A percentile compares a stretch with the other conserved stretches of the same genome.
Evolutionary conservation across 2,888 invertebrate species (phyloP).

Genomic region (Disparrhopalites patrizii): DNA sequence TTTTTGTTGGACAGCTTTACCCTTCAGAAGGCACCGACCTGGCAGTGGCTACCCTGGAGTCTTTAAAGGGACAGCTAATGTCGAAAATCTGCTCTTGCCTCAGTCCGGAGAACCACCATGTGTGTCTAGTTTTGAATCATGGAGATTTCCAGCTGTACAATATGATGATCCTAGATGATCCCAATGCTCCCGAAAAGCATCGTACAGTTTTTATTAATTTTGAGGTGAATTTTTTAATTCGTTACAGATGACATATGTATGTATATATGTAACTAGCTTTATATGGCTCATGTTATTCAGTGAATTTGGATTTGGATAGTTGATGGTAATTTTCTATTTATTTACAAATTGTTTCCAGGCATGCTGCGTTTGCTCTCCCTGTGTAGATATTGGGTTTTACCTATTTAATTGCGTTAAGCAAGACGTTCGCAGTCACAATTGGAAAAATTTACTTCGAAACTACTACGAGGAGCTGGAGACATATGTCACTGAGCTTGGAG

Average conservation of each 20-base stretch:
- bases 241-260: no score
- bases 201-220: constrained; percentile 7
- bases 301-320: no score
- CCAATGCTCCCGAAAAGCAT: neutral
- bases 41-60: neutral
- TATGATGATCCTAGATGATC: constrained; percentile 13
- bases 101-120: neutral
- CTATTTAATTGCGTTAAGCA: constrained; percentile 29
- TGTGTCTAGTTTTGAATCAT: constrained; percentile 28
- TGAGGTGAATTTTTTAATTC: no score
- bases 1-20: neutral
- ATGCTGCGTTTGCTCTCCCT: neutral
- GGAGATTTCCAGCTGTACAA: constrained; percentile 33
- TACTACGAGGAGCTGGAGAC: constrained; percentile 22
- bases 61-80: neutral
- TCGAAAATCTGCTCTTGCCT: neutral
- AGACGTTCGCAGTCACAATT: constrained; percentile 13
- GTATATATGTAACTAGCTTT: no score
- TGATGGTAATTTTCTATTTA: neutral
- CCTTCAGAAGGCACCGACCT: neutral
- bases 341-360: neutral
- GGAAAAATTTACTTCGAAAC: constrained; percentile 25
- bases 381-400: constrained; percentile 30
- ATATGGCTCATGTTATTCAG: no score
- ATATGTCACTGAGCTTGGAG: neutral